These are phyloP conservation scores for Euplagia quadripunctaria DNA, from an alignment of 2,888 invertebrate species.

Conservation along the genomic window DNA sequence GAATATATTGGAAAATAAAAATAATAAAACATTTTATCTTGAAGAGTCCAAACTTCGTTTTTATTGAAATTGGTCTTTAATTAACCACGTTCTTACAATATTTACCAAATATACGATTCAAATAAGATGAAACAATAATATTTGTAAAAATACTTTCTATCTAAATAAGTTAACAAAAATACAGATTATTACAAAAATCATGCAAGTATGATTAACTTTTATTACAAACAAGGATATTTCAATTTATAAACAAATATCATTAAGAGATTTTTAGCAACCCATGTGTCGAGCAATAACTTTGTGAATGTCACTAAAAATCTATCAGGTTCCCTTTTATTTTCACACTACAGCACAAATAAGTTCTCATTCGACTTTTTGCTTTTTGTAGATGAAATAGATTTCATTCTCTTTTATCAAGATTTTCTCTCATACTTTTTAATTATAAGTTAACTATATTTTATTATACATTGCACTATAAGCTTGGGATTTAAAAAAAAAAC, in stretches of 20 bases:
- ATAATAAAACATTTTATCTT: no score
- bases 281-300: no score
- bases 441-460: not conserved
- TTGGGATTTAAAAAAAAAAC: no score
- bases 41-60: not conserved
- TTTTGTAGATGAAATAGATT: not conserved
- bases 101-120: not conserved
- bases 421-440: no score
- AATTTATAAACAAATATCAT: no score
- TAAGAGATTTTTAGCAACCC: no score
- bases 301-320: no score
- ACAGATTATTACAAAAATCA: not conserved
- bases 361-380: not conserved
- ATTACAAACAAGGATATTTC: no score
- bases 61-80: no score
- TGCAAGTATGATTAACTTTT: not conserved
- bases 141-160: not conserved
- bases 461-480: not conserved
- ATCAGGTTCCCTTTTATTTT: no score
- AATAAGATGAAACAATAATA: not conserved
- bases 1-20: no score
- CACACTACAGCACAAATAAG: not conserved
- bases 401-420: not conserved
- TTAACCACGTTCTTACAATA: no score
- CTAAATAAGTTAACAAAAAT: not conserved